Evolutionary conservation across 2,888 invertebrate genomes (phyloP).

Genomic region (Ectemnius continuus): DNA sequence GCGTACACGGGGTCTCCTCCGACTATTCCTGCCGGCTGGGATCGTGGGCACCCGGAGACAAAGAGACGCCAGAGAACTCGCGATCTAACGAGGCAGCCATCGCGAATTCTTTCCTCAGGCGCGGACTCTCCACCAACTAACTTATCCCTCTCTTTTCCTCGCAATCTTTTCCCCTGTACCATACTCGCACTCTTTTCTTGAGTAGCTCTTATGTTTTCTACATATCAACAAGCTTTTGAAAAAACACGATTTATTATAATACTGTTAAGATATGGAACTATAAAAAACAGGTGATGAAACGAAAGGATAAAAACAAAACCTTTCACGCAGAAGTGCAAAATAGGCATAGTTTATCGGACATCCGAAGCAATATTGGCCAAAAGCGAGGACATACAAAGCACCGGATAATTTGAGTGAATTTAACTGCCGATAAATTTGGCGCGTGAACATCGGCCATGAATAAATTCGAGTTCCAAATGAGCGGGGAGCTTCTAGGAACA

Average conservation of each 20-base stretch:
- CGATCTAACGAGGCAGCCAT: slow-evolving; percentile 63
- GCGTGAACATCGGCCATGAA: too few species aligned
- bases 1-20: slow-evolving; percentile 38
- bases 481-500: too few species aligned
- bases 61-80: slow-evolving; percentile 61
- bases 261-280: too few species aligned
- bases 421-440: background rate
- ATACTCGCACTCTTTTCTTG: background rate
- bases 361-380: too few species aligned
- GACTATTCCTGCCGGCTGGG: slow-evolving; percentile 33
- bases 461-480: too few species aligned
- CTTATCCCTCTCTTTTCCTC: background rate
- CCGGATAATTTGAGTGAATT: background rate
- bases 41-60: slow-evolving; percentile 55
- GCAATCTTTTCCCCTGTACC: background rate
- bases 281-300: too few species aligned
- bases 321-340: too few species aligned
- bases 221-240: too few species aligned
- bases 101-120: slow-evolving; percentile 67
- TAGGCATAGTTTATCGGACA: too few species aligned
- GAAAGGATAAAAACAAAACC: too few species aligned
- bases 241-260: too few species aligned
- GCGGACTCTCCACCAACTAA: slow-evolving; percentile 51
- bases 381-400: slow-evolving; percentile 13
- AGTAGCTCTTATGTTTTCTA: slow-evolving; percentile 18